Percentiles rank a stretch among this genome's conserved stretches.
These are phyloP conservation scores for Graptemys geographica DNA, from an alignment of 2,797 vertebrate species.

Conservation along the genomic window DNA sequence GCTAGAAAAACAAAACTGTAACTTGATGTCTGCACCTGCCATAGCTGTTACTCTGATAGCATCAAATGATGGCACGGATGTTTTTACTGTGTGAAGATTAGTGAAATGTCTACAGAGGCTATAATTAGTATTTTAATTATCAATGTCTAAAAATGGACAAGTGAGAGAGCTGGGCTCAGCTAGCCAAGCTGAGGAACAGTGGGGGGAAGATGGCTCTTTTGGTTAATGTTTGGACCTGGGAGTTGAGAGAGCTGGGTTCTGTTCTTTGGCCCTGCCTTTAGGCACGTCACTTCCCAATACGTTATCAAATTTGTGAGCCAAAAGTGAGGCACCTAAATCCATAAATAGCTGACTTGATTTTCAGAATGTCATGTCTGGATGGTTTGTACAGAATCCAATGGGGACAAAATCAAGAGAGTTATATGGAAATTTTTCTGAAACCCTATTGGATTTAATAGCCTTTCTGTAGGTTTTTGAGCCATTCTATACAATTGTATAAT, in stretches of 20 bases:
- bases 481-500: slow-evolving; percentile 7
- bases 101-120: neutral
- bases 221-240: neutral
- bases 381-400: neutral
- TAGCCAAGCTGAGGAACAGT: neutral
- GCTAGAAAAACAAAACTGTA: neutral
- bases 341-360: neutral
- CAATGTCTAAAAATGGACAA: neutral
- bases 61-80: neutral
- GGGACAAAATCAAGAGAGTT: neutral
- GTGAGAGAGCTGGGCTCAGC: neutral
- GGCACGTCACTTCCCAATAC: neutral
- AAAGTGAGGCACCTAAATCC: neutral
- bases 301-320: neutral
- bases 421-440: slow-evolving; percentile 2
- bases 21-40: neutral
- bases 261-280: neutral
- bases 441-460: neutral
- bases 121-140: neutral
- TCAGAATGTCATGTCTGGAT: neutral
- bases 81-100: neutral
- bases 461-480: slow-evolving; percentile 12
- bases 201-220: neutral
- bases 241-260: neutral
- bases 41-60: neutral